Base-by-base conservation (phyloP, 2,888 invertebrate genomes). In the Zonitis immaculata region DNA sequence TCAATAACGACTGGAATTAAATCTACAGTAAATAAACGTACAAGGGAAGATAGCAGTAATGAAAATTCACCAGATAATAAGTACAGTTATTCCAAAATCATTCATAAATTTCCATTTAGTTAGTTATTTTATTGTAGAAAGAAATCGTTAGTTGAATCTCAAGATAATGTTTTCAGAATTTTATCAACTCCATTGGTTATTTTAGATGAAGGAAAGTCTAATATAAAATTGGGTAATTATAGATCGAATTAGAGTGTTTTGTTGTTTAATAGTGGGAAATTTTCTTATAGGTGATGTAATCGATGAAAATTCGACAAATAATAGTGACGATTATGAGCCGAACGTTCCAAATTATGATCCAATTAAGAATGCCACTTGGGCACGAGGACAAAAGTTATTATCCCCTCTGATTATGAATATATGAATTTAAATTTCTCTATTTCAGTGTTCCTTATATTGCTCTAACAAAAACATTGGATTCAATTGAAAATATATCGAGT, bases 401-500 rank as follows among this genome's bases (percentile, higher is more conserved):
- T 42, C n/a, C 16, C n/a, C n/a, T n/a, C n/a, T n/a, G n/a, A n/a
- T n/a, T n/a, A n/a, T n/a, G n/a, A n/a, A n/a, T n/a, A n/a, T n/a
- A n/a, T n/a, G n/a, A n/a, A n/a, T n/a, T n/a, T n/a, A n/a, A 43
- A 44, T 50, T 42, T 18, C 32, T 49, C 75, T 77, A 47, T 71
- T n/a, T n/a, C n/a, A 91, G 90, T 61, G 91, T 95, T 35, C 98
- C 99, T 0, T 99, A 98, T 73, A 77, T 93, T 58, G 97, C 97
- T 0, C 77, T 99, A 42, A 88, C 97, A 0, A 85, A 84, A 69
- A 97, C 98, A 0, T 81, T 99, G 64, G 90, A 95, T 72, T 81
- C 85, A 50, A 95, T 99, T 51, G 98, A 99, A 75, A 86, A 81
- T 11, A 88, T 87, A 0, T 87, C 87, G 7, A 87, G 88, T 3